A percentile compares a stretch with the other conserved stretches of the same genome.
phyloP scores from a whole-genome alignment of 2,113 vertebrate species.

The Beaufortia kweichowensis region DNA sequence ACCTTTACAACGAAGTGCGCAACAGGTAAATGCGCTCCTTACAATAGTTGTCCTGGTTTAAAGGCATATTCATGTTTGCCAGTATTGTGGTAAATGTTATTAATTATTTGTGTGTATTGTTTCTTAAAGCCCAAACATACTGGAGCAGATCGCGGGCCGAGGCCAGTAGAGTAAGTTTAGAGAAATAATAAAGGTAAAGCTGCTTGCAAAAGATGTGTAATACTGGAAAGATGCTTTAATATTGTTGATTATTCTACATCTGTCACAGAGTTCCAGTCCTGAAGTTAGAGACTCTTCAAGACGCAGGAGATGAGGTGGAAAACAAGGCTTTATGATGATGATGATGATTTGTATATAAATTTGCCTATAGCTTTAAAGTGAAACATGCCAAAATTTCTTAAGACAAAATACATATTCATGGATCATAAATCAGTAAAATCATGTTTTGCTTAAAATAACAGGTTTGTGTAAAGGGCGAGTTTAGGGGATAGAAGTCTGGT shows the following conservation, averaged over 20 bases:
- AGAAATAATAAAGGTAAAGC: background rate
- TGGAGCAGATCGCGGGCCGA: constrained; percentile 20
- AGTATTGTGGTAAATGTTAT: background rate
- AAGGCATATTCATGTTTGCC: too few species aligned
- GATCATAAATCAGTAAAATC: too few species aligned
- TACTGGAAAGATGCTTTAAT: background rate
- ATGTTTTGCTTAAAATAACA: too few species aligned
- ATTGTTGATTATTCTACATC: background rate
- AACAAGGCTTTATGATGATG: background rate
- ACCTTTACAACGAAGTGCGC: background rate
- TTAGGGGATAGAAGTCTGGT: too few species aligned
- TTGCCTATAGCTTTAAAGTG: too few species aligned
- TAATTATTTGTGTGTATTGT: background rate
- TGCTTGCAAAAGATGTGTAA: background rate
- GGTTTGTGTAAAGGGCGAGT: too few species aligned
- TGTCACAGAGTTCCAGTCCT: constrained; percentile 47
- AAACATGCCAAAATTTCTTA: too few species aligned
- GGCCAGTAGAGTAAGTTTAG: constrained; percentile 42
- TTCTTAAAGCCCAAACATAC: background rate
- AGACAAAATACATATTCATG: too few species aligned
- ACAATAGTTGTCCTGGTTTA: too few species aligned
- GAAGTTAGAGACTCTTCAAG: constrained; percentile 35
- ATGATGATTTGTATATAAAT: too few species aligned
- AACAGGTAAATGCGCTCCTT: constrained; percentile 3
- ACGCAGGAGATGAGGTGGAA: constrained; percentile 37